Percentiles rank a stretch among this genome's conserved stretches.
These are phyloP conservation scores for Decapterus maruadsi DNA, from an alignment of 2,797 vertebrate genomes.

Conservation along the genomic window DNA sequence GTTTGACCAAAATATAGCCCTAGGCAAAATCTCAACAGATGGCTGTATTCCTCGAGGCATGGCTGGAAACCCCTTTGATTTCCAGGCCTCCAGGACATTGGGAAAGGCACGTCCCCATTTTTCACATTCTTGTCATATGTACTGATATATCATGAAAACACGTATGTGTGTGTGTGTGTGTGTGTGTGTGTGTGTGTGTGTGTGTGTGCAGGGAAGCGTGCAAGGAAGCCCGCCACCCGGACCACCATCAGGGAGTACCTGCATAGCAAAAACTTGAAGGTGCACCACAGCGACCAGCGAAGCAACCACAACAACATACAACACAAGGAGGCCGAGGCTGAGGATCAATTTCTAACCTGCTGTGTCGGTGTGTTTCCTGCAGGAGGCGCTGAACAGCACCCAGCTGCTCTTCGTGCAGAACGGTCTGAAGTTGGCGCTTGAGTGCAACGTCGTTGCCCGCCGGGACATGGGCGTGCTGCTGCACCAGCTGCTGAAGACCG, in stretches of 20 bases:
- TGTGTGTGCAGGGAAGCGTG: slow-evolving; percentile 84
- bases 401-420: slow-evolving; percentile 90
- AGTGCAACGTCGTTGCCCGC: slow-evolving; percentile 91
- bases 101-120: too few species aligned
- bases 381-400: slow-evolving; percentile 92
- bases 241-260: slow-evolving; percentile 98
- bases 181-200: not conserved
- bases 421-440: slow-evolving; percentile 92
- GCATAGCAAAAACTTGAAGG: slow-evolving; percentile 98
- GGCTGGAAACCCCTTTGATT: too few species aligned
- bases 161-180: too few species aligned
- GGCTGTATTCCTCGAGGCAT: too few species aligned
- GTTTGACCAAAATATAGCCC: too few species aligned
- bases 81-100: too few species aligned
- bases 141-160: too few species aligned
- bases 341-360: too few species aligned
- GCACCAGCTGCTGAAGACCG: slow-evolving; percentile 88
- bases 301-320: too few species aligned
- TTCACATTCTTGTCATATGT: too few species aligned
- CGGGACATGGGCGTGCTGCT: slow-evolving; percentile 92
- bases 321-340: too few species aligned
- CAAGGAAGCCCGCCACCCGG: slow-evolving; percentile 75
- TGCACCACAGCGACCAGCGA: slow-evolving; percentile 40
- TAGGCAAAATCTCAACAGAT: too few species aligned
- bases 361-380: slow-evolving; percentile 10